phyloP scores from a whole-genome alignment of 2,888 invertebrate species.

The Apeira syringaria region DNA sequence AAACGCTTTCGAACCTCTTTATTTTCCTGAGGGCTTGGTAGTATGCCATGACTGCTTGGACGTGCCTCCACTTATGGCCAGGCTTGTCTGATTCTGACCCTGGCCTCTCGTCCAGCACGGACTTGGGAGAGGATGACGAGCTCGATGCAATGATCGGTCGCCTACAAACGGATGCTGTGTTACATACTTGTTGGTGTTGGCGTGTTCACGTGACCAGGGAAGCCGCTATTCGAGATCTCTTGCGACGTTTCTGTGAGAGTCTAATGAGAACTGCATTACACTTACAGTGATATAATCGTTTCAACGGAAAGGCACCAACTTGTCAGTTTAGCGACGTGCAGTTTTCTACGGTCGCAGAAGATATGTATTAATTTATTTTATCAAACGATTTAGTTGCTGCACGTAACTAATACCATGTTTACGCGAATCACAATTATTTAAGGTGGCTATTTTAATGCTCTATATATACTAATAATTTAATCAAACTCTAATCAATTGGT shows the following conservation, averaged over 20 bases:
- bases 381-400: too few species aligned
- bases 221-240: constrained; percentile 41
- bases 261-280: neutral
- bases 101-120: constrained; percentile 69
- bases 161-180: constrained; percentile 77
- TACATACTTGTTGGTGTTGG: constrained; percentile 48
- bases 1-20: constrained; percentile 88
- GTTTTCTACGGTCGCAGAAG: neutral
- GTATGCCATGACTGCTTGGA: constrained; percentile 94
- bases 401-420: neutral
- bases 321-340: neutral
- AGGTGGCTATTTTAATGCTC: neutral
- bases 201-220: constrained; percentile 49
- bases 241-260: constrained; percentile 42
- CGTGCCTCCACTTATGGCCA: constrained; percentile 92
- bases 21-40: constrained; percentile 95
- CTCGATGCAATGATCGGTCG: constrained; percentile 79
- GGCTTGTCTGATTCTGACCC: constrained; percentile 73
- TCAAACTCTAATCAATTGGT: neutral
- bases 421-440: too few species aligned
- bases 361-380: too few species aligned
- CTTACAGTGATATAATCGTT: neutral
- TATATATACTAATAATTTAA: neutral
- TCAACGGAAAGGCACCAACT: too few species aligned
- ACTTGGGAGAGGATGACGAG: constrained; percentile 75